phyloP scores from a whole-genome alignment of 2,888 invertebrate genomes.

The Litoditis marina region DNA sequence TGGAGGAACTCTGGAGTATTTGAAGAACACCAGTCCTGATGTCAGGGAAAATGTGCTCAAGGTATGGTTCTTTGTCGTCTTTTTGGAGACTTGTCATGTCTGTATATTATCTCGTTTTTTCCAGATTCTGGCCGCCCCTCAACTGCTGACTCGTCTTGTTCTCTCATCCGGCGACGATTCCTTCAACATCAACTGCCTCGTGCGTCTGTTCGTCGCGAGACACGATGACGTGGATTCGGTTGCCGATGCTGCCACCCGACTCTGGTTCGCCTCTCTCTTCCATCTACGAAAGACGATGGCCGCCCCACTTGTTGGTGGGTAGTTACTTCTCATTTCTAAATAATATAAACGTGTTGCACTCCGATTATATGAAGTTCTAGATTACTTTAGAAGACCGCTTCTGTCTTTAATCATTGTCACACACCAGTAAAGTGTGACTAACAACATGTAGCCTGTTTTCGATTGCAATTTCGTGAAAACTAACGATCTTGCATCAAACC shows the following conservation, averaged over 20 bases:
- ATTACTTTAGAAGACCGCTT: too few relatives aligned
- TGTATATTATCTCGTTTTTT: not conserved
- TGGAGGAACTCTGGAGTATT: conserved; percentile 25
- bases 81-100: not conserved
- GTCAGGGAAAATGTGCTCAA: conserved; percentile 26
- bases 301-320: conserved; percentile 25
- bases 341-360: too few relatives aligned
- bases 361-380: too few relatives aligned
- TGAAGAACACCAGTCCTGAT: conserved; percentile 28
- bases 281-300: conserved; percentile 25
- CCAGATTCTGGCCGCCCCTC: conserved; percentile 35
- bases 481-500: too few relatives aligned
- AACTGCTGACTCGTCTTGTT: conserved; percentile 34
- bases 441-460: too few relatives aligned
- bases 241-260: conserved; percentile 16
- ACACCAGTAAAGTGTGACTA: too few relatives aligned
- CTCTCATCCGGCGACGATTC: conserved; percentile 27
- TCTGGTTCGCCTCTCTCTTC: conserved; percentile 28
- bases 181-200: conserved; percentile 24
- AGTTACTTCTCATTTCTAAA: too few relatives aligned
- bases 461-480: too few relatives aligned
- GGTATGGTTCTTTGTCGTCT: not conserved
- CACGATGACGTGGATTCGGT: conserved; percentile 31
- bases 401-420: too few relatives aligned
- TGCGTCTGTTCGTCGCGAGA: conserved; percentile 29